These are phyloP conservation scores for Scatophagus argus DNA, from an alignment of 2,113 vertebrate genomes.

Conservation along the genomic window DNA sequence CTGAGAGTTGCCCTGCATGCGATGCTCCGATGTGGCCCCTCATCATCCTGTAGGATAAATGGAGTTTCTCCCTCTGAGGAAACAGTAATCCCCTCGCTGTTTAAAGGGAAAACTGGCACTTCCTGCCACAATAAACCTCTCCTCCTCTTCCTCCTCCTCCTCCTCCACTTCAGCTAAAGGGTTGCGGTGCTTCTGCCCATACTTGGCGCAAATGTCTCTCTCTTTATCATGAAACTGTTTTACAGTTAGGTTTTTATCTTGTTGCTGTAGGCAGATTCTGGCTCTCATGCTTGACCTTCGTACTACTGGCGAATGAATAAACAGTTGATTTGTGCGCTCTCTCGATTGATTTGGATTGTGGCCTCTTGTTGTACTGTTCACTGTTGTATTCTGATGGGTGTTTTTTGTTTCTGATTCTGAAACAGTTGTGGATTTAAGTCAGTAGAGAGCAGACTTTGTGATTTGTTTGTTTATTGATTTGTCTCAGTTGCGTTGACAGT, in stretches of 20 bases:
- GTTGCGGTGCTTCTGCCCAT: not conserved
- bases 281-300: not conserved
- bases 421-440: no score
- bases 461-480: no score
- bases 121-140: not conserved
- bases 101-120: not conserved
- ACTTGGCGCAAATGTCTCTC: constrained; percentile 3
- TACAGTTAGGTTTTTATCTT: not conserved
- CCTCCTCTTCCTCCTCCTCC: not conserved
- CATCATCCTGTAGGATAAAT: constrained; percentile 18
- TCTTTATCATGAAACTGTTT: not conserved
- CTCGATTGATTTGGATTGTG: no score
- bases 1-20: constrained; percentile 7
- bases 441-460: no score
- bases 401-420: no score
- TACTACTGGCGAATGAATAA: no score
- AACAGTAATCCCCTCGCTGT: not conserved
- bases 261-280: not conserved
- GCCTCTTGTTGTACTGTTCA: no score
- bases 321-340: no score
- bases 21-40: constrained; percentile 23
- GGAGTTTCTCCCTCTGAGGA: not conserved
- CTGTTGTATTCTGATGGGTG: no score
- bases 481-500: not conserved
- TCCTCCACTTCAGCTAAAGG: not conserved